Evolutionary conservation across 2,888 invertebrate species (phyloP).

Genomic region (Muscina levida): DNA sequence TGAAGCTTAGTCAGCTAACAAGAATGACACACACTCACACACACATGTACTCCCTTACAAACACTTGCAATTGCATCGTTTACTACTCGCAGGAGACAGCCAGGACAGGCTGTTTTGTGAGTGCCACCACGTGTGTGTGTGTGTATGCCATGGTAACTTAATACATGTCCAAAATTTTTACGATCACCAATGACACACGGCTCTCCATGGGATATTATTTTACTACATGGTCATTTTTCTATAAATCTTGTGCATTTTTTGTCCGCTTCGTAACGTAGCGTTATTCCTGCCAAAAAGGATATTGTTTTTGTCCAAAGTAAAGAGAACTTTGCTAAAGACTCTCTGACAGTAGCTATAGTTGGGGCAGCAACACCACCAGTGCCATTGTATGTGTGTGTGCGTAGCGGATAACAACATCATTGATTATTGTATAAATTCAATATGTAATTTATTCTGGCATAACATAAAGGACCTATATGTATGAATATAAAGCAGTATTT

Average conservation of each 20-base stretch:
- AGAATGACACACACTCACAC: neutral
- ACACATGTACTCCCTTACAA: neutral
- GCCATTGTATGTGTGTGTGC: neutral
- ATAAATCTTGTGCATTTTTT: slow-evolving; percentile 44
- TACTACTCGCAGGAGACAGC: neutral
- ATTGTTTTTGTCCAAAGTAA: neutral
- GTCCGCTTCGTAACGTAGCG: neutral
- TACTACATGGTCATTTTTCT: slow-evolving; percentile 38
- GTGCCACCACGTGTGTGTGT: neutral
- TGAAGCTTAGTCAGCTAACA: slow-evolving; percentile 33
- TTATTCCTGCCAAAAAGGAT: slow-evolving; percentile 5
- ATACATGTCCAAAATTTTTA: slow-evolving; percentile 37
- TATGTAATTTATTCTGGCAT: slow-evolving; percentile 24
- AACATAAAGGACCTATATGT: neutral
- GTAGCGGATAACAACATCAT: slow-evolving; percentile 3
- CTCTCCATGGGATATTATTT: slow-evolving; percentile 57
- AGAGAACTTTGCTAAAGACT: too few species aligned
- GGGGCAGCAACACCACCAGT: too few species aligned
- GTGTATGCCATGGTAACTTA: slow-evolving; percentile 1
- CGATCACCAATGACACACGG: slow-evolving; percentile 43
- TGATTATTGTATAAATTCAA: slow-evolving; percentile 13
- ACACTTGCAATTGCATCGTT: neutral
- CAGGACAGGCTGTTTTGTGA: slow-evolving; percentile 1
- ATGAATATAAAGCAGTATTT: slow-evolving; percentile 10
- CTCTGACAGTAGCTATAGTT: too few species aligned